Base-by-base conservation (phyloP, 2,888 invertebrate species). In the Elysia crispata region DNA sequence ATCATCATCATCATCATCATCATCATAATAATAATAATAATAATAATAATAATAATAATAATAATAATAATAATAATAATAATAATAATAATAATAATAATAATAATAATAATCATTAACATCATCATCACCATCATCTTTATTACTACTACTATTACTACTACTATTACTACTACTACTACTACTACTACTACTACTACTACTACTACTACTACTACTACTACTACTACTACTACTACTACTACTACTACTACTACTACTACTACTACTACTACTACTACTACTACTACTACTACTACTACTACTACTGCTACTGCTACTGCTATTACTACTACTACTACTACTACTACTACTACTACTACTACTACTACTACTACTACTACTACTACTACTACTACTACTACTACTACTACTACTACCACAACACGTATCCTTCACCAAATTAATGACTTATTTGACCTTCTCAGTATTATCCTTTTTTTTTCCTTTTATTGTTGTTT, bases 191-290 rank as follows among this genome's bases (percentile, higher is more conserved):
- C 64, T 76, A 76, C 64, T 76, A 28, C 76, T 62, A 76, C 76
- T 62, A 62, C 76, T 76, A 75, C 76, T 75, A 75, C 76, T 75
- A 75, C 76, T 75, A 75, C 76, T 75, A 75, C 76, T 75, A 1
- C 76, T 75, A 20, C 66, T 66, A 66, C 25, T 3, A 20, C n/a
- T 20, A 62, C 62, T 62, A 62, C 62, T 62, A 62, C 62, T 62
- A 62, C 8, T 62, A 62, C 62, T 62, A 62, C n/a, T 62, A 62
- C 62, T 62, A 62, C 13, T 62, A 20, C 62, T 20, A 13, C 62
- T 54, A 54, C 54, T 54, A 54, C 54, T 54, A 54, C 54, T 54
- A 54, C 23, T n/a, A n/a, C 66, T 64, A n/a, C 66, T 23, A 11
- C 66, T 64, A 64, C 23, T 64, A 64, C 66, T 11, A n/a, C 66